phyloP scores from a whole-genome alignment of 2,113 vertebrate species.

The Jacana jacana region DNA sequence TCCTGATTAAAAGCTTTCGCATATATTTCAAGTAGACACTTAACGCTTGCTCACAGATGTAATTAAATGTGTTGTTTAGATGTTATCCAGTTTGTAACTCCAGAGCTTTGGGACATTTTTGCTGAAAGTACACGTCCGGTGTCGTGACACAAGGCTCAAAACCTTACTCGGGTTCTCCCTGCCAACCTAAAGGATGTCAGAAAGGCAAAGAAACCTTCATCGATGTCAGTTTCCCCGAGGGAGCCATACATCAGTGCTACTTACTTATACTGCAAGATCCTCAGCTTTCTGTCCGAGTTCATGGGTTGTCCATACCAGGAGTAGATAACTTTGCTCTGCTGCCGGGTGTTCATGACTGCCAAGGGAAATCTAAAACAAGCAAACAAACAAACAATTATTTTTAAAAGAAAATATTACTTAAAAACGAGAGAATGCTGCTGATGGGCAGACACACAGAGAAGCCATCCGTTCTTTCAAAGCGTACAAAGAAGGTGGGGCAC shows the following conservation, averaged over 20 bases:
- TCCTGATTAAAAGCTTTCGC: not conserved
- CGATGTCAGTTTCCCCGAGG: not conserved
- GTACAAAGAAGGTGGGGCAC: rapidly evolving
- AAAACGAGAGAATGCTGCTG: too few relatives aligned
- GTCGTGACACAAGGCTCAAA: not conserved
- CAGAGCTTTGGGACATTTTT: not conserved
- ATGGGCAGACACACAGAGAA: rapidly evolving
- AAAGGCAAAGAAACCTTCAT: not conserved
- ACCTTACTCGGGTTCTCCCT: not conserved
- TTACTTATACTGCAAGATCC: slow-evolving; percentile 60
- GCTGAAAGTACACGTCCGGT: rapidly evolving
- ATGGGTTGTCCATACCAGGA: slow-evolving; percentile 77
- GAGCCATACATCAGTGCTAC: not conserved
- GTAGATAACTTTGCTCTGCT: slow-evolving; percentile 68
- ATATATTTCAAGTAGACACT: not conserved
- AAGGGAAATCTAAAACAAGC: not conserved
- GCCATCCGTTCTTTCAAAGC: rapidly evolving
- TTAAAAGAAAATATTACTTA: too few relatives aligned
- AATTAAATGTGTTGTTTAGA: not conserved
- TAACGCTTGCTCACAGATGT: not conserved
- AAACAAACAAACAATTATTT: not conserved
- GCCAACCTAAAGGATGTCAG: rapidly evolving
- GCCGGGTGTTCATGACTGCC: slow-evolving; percentile 74
- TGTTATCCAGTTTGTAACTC: not conserved
- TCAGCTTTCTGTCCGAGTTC: slow-evolving; percentile 73